Base-by-base conservation (phyloP, 1,140 invertebrate genomes). In the Bathynomus jamesi region DNA sequence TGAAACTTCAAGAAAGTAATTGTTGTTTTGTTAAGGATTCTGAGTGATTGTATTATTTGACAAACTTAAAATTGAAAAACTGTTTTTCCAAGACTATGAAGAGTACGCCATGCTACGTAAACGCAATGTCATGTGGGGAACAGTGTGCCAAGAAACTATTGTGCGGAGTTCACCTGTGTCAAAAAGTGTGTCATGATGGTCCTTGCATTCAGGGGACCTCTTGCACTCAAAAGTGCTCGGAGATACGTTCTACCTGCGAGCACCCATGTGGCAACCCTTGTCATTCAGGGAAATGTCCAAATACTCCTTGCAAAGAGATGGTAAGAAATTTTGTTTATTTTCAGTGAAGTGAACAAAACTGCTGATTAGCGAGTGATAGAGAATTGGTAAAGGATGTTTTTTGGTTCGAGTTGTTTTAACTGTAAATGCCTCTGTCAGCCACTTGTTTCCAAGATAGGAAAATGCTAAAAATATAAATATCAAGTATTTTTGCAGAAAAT, bases 101-200 rank as follows among this genome's bases (percentile, higher is more conserved):
- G 78, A 92, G 92, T 28, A 93, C 97, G 64, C 91, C 92, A 3
- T 98, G 95, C 82, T 89, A 95, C 70, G 86, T 94, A 79, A 88
- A 87, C 31, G 90, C 91, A 72, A 89, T 98, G 65, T 95, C 92
- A 4, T 99, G 96, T 82, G 95, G 95, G 5, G 81, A 92, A 61
- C 86, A 90, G 0, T 99, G 96, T 80, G 87, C 87, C 24, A 92
- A 91, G 79, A 84, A 86, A 0, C 81, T 97, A 27, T 82, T 85
- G 0, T 96, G 94, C 80, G 88, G 88, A 0, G 86, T 87, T 30
- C 94, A 96, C 79, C 89, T 87, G 40, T 95, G 93, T 80, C 86
- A 82, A 5, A 85, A 86, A 78, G 85, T 83, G 1, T 94, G 92
- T 78, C 92, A 94, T 79, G 85, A 87, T 70, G 91, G 87, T 32